Percentiles rank a stretch among this genome's conserved stretches.
These are phyloP conservation scores for Lasioglossum figueresi DNA, from an alignment of 2,888 invertebrate genomes.

Conservation along the genomic window DNA sequence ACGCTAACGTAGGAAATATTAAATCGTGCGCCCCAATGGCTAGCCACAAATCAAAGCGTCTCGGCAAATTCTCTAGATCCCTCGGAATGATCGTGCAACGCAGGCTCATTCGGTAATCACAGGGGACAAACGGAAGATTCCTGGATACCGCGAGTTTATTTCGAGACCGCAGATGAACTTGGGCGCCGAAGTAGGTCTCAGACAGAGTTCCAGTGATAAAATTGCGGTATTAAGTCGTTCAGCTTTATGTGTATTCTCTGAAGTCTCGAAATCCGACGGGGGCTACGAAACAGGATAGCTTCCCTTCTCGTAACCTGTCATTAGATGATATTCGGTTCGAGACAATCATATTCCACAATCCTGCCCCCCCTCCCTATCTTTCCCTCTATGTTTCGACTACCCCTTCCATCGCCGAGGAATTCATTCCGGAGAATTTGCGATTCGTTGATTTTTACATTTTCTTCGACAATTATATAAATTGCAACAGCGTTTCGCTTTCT, in stretches of 20 bases:
- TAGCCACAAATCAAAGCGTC: constrained; percentile 32
- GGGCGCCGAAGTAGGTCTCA: constrained; percentile 63
- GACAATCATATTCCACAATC: constrained; percentile 80
- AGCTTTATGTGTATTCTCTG: constrained; percentile 84
- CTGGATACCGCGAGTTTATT: constrained; percentile 82
- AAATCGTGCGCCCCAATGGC: constrained; percentile 29
- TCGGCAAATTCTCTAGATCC: constrained; percentile 43
- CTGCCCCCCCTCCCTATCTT: constrained; percentile 55
- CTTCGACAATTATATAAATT: not conserved
- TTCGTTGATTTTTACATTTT: not conserved
- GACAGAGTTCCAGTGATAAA: constrained; percentile 82
- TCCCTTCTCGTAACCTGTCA: constrained; percentile 80
- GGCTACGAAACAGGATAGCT: constrained; percentile 68
- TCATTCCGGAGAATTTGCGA: constrained; percentile 24
- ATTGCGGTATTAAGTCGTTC: constrained; percentile 84
- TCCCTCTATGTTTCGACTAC: constrained; percentile 53
- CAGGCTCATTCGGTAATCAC: constrained; percentile 59
- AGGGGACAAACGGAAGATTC: constrained; percentile 62
- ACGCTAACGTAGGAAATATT: constrained; percentile 16
- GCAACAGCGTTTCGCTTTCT: not conserved
- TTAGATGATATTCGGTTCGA: constrained; percentile 81
- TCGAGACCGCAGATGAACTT: constrained; percentile 81
- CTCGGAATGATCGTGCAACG: constrained; percentile 41
- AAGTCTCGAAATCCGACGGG: constrained; percentile 78
- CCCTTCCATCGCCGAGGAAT: constrained; percentile 73